Evolutionary conservation across 2,888 invertebrate species (phyloP), one percentile per base, ranked within the genome.

Genomic region (Euclidia mi): DNA sequence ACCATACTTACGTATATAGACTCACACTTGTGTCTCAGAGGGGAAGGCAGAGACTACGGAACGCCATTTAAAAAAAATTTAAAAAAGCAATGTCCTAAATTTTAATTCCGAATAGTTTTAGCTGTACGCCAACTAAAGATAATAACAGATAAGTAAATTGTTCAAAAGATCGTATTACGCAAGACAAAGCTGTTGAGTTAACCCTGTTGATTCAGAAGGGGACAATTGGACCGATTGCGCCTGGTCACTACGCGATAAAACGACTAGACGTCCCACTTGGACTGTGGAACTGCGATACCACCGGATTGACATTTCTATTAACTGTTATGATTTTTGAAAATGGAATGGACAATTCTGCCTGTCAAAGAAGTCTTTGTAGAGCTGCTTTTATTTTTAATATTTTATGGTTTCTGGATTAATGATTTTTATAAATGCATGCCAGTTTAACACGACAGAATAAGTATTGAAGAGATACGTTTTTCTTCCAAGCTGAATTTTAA

Each of bases 191-290:
- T 53, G 56, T 61, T 20, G 63, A 64, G 52, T 62, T 66, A 71
- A 59, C 71, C 74, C 66, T 70, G 74, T 74, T 74, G 71, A 71
- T 66, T 70, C 57, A 74, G 69, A 58, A 53, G 47, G 62, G 64
- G 38, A 71, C 64, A 74, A 71, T 69, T 56, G 59, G 47, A 42
- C 58, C 69, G 46, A 61, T 46, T 35, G 34, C 34, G 65, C 45
- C 61, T 67, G 74, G 71, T 52, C 74, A 65, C 69, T 61, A 56
- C 25, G 66, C 55, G 71, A 70, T 70, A 69, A 68, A 61, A 55
- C 58, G 61, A 53, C 64, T 63, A 63, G 56, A 44, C 52, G 40
- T 56, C 56, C 60, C 64, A 55, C 49, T 70, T 58, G 55, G 52
- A 56, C 48, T 64, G 70, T 46, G 46, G 48, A 52, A 41, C 56